phyloP scores from a whole-genome alignment of 2,113 vertebrate genomes.

The Labeo catla region DNA sequence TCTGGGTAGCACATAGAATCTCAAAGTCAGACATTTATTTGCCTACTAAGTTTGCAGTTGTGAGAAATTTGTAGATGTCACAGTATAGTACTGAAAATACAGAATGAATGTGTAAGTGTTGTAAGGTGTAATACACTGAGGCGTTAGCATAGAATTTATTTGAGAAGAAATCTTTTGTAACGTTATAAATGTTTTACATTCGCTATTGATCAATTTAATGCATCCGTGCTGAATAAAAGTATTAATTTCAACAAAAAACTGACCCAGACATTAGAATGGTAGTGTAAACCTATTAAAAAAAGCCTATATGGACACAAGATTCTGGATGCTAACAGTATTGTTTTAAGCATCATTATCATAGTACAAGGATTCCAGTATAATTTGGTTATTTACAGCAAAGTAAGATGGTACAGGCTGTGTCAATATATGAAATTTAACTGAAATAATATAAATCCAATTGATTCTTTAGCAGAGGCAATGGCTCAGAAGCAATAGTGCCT shows the following conservation, averaged over 20 bases:
- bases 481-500: conserved; percentile 10
- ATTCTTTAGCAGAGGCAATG: conserved; percentile 33
- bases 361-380: background rate
- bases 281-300: background rate
- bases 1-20: background rate
- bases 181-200: background rate
- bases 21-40: background rate
- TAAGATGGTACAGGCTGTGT: background rate
- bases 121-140: too few species aligned
- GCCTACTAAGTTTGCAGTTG: background rate
- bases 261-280: background rate
- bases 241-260: background rate
- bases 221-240: background rate
- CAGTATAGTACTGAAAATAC: background rate
- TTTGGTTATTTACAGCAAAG: background rate
- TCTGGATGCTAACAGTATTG: background rate
- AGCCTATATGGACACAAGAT: background rate
- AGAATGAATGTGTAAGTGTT: background rate
- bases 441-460: conserved; percentile 30
- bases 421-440: background rate
- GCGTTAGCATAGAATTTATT: background rate
- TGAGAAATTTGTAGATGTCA: background rate
- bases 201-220: background rate
- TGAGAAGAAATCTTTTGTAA: background rate
- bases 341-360: background rate